Evolutionary conservation across 2,113 vertebrate species (phyloP).

Genomic region (Etheostoma spectabile): DNA sequence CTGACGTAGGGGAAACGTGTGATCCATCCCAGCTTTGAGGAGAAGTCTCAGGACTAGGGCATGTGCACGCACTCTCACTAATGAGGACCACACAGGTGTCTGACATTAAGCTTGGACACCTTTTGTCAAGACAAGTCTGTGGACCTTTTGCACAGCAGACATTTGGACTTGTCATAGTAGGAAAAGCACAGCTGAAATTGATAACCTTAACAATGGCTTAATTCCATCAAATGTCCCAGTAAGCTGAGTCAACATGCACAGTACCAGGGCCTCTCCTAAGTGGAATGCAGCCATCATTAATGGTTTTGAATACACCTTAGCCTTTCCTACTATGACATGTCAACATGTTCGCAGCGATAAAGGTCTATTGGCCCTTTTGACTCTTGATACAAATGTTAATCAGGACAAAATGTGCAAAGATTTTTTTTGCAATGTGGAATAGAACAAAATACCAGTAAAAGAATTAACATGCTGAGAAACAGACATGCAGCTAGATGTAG

Average conservation of each 20-base stretch:
- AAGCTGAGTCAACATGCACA: too few relatives aligned
- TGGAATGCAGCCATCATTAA: too few relatives aligned
- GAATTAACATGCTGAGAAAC: not conserved
- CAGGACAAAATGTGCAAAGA: not conserved
- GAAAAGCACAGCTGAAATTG: too few relatives aligned
- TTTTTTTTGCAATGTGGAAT: not conserved
- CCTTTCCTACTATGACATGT: too few relatives aligned
- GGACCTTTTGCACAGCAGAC: too few relatives aligned
- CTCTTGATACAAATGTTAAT: not conserved
- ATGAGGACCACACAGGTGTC: constrained; percentile 11
- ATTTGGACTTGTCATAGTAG: too few relatives aligned
- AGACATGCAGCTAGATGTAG: not conserved
- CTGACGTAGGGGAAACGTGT: not conserved
- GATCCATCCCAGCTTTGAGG: not conserved
- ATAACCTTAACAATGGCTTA: too few relatives aligned
- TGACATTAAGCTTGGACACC: not conserved
- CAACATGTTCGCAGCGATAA: too few relatives aligned
- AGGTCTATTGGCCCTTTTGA: not conserved
- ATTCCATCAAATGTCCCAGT: too few relatives aligned
- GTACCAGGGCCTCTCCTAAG: too few relatives aligned
- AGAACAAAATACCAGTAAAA: not conserved
- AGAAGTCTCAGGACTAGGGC: not conserved
- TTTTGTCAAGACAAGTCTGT: too few relatives aligned
- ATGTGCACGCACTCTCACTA: not conserved
- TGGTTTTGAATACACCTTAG: too few relatives aligned